Evolutionary conservation across 92 coral and sea anemone genomes (phyloP).

Genomic region (Epizoanthus illoricatus): DNA sequence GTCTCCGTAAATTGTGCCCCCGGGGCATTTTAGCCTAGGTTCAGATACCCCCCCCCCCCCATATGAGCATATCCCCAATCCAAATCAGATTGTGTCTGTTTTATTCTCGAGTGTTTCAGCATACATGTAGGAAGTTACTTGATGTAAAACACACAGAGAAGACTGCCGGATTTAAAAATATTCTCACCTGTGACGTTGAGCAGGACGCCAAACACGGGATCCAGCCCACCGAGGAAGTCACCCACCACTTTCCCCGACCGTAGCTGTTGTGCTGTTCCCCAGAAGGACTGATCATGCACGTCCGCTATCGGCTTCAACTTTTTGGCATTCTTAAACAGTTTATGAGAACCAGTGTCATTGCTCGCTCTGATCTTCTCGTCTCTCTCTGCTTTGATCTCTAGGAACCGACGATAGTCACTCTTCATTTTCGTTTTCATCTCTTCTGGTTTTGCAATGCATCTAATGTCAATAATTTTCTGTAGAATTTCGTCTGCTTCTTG

Average conservation of each 20-base stretch:
- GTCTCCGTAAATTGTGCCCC: too few relatives aligned
- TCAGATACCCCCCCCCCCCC: background rate
- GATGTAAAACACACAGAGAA: background rate
- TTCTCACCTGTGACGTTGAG: conserved; percentile 63
- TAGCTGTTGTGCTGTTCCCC: conserved; percentile 66
- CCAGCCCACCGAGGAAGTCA: conserved; percentile 60
- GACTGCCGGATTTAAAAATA: too few relatives aligned
- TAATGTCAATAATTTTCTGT: conserved; percentile 43
- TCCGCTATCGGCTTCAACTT: conserved; percentile 23
- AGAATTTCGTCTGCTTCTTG: conserved; percentile 38
- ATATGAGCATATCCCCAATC: too few relatives aligned
- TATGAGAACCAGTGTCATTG: background rate
- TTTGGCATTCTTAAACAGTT: background rate
- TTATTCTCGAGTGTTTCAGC: too few relatives aligned
- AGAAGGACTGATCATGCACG: conserved; percentile 38
- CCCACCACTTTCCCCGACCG: conserved; percentile 59
- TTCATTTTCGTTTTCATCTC: conserved; percentile 13
- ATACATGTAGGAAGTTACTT: too few relatives aligned
- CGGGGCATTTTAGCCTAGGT: too few relatives aligned
- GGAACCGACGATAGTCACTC: conserved; percentile 16
- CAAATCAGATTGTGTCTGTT: background rate
- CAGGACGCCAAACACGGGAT: conserved; percentile 61
- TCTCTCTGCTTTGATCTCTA: conserved; percentile 9
- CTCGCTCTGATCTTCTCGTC: conserved; percentile 4
- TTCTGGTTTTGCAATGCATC: conserved; percentile 25